A percentile compares a stretch with the other conserved stretches of the same genome.
These are phyloP conservation scores for Drosophila histrio DNA, from an alignment of 2,888 invertebrate species.

Conservation along the genomic window DNA sequence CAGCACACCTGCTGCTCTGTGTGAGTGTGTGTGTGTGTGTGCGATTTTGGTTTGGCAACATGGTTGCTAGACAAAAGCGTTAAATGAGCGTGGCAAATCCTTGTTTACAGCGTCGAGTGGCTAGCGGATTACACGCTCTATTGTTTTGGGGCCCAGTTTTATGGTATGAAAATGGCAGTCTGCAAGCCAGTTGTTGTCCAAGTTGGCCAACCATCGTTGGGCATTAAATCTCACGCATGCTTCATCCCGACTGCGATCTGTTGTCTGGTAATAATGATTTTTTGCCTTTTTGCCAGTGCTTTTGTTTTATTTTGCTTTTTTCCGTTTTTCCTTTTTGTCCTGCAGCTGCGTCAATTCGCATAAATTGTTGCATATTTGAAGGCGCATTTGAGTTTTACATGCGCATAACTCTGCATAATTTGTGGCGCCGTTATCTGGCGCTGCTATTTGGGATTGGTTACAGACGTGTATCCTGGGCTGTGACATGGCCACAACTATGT, in stretches of 20 bases:
- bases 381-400: conserved; percentile 56
- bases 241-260: conserved; percentile 35
- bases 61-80: conserved; percentile 76
- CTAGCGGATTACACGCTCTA: conserved; percentile 75
- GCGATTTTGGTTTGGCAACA: conserved; percentile 59
- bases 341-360: conserved; percentile 71
- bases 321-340: neutral
- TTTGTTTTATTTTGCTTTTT: conserved; percentile 3
- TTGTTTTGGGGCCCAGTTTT: conserved; percentile 53
- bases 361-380: conserved; percentile 74
- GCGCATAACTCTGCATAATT: conserved; percentile 77
- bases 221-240: conserved; percentile 56
- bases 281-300: conserved; percentile 31
- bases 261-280: conserved; percentile 72
- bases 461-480: conserved; percentile 19
- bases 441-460: conserved; percentile 32
- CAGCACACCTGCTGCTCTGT: conserved; percentile 45
- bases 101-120: conserved; percentile 73
- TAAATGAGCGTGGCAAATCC: conserved; percentile 81
- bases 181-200: conserved; percentile 16
- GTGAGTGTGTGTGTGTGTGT: conserved; percentile 12
- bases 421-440: conserved; percentile 54
- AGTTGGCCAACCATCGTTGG: conserved; percentile 28
- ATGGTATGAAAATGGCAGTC: conserved; percentile 7
- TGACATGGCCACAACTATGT: conserved; percentile 27